Evolutionary conservation across 2,888 invertebrate species (phyloP).

Genomic region (Cotesia congregata): DNA sequence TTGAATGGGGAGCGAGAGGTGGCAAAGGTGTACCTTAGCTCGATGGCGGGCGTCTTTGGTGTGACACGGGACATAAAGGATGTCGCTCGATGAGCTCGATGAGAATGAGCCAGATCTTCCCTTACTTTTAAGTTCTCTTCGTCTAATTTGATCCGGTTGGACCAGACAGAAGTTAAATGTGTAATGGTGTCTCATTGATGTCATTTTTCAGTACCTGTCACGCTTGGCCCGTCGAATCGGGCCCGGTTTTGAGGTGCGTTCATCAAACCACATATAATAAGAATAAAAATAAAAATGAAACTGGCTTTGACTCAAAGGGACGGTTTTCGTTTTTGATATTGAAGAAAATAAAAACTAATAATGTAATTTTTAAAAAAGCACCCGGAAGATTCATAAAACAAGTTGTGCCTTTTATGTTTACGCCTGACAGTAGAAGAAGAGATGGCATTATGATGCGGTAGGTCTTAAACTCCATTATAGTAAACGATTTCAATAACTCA

Average conservation of each 20-base stretch:
- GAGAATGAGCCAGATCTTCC: not conserved
- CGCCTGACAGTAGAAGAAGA: not conserved
- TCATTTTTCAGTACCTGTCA: conserved; percentile 36
- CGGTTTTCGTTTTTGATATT: not conserved
- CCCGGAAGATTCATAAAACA: conserved; percentile 21
- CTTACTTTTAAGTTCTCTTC: too few species aligned
- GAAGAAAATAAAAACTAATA: too few species aligned
- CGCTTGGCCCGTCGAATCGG: conserved; percentile 38
- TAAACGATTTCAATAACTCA: conserved; percentile 14
- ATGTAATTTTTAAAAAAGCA: not conserved
- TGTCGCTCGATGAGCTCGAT: conserved; percentile 32
- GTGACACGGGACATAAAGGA: conserved; percentile 35
- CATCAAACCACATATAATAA: conserved; percentile 9
- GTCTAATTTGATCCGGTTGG: too few species aligned
- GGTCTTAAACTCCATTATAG: conserved; percentile 12
- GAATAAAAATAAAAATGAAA: conserved; percentile 6
- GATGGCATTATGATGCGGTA: conserved; percentile 23
- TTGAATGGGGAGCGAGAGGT: conserved; percentile 51
- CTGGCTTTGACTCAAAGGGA: too few species aligned
- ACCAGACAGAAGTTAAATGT: conserved; percentile 50
- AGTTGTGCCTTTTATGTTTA: conserved; percentile 13
- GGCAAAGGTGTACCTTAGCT: conserved; percentile 38
- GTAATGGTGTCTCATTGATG: conserved; percentile 45
- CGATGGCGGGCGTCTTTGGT: conserved; percentile 44
- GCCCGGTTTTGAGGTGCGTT: not conserved